These are phyloP conservation scores for Glyptemys insculpta DNA, from an alignment of 2,797 vertebrate species.

Conservation along the genomic window DNA sequence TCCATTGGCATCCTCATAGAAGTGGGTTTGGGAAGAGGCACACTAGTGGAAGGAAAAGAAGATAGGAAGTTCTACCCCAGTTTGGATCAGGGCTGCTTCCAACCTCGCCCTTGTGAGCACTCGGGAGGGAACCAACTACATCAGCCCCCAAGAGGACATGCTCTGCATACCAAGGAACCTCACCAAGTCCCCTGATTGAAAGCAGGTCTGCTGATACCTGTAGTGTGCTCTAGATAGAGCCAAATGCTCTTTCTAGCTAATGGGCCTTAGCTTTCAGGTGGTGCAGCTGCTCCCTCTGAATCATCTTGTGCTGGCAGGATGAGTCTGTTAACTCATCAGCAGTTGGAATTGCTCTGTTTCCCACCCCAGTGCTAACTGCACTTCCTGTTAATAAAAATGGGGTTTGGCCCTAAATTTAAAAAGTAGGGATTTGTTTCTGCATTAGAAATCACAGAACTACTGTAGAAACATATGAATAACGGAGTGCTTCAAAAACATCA, in stretches of 20 bases:
- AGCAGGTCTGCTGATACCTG: background rate
- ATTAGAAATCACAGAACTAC: conserved; percentile 27
- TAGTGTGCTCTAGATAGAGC: background rate
- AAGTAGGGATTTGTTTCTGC: background rate
- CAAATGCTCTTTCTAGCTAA: background rate
- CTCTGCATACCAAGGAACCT: background rate
- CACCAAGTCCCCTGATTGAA: background rate
- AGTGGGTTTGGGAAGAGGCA: background rate
- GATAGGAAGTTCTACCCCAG: too few species aligned
- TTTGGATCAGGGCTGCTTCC: background rate
- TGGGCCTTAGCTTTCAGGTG: background rate
- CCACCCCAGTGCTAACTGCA: background rate
- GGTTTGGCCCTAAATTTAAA: background rate
- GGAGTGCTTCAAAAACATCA: background rate
- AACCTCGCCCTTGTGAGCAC: too few species aligned
- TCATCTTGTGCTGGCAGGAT: background rate
- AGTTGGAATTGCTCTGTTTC: background rate
- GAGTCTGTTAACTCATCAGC: background rate
- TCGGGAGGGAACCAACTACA: background rate
- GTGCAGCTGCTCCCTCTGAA: background rate
- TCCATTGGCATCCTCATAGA: background rate
- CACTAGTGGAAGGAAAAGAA: background rate
- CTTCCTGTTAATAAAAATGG: background rate
- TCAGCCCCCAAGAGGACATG: background rate
- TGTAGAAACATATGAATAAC: background rate